Percentiles rank a stretch among this genome's conserved stretches.
phyloP scores from a whole-genome alignment of 2,888 invertebrate genomes.

The Carcina quercana region DNA sequence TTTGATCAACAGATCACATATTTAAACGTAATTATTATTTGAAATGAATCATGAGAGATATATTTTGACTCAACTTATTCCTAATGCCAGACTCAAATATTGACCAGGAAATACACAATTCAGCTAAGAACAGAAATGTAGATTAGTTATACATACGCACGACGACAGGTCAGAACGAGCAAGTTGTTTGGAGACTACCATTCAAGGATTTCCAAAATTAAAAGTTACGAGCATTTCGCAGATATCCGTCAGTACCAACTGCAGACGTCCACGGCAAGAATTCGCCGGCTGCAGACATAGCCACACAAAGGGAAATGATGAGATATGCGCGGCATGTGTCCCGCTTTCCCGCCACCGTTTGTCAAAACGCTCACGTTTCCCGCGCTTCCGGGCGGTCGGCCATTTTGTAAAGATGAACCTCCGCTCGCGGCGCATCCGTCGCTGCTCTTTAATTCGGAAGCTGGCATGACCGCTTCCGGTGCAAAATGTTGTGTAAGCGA shows the following conservation, averaged over 20 bases:
- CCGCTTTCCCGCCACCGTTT: slow-evolving; percentile 56
- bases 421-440: slow-evolving; percentile 41
- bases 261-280: slow-evolving; percentile 2
- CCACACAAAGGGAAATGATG: slow-evolving; percentile 31
- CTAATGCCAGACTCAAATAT: too few species aligned
- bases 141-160: too few species aligned
- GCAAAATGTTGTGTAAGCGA: slow-evolving; percentile 66
- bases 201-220: too few species aligned
- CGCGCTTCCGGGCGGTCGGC: slow-evolving; percentile 58
- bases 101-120: too few species aligned
- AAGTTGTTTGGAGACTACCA: too few species aligned
- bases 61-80: too few species aligned
- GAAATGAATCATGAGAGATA: too few species aligned
- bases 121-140: too few species aligned
- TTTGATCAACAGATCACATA: too few species aligned
- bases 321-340: slow-evolving; percentile 50
- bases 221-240: too few species aligned
- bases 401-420: slow-evolving; percentile 65
- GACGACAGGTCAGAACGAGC: too few species aligned
- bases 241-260: neutral
- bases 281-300: slow-evolving; percentile 2
- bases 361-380: slow-evolving; percentile 71
- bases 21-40: too few species aligned
- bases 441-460: slow-evolving; percentile 47
- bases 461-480: slow-evolving; percentile 50